Evolutionary conservation across 2,113 vertebrate genomes (phyloP), one percentile per base, ranked within the genome.

Genomic region (Pseudopipra pipra): DNA sequence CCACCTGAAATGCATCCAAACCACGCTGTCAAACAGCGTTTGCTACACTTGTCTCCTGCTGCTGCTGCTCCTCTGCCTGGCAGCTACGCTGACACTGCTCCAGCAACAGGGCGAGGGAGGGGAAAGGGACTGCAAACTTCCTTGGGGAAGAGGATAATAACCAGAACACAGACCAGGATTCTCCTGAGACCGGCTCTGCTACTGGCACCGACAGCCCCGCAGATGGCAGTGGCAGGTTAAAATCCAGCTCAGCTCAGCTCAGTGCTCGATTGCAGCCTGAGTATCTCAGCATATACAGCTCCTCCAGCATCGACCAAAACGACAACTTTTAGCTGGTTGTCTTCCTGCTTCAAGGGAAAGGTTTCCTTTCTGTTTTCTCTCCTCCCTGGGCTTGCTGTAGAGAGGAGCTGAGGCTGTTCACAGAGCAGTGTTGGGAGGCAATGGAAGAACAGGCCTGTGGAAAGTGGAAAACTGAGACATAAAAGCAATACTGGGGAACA

Each of bases 201-300:
- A 5, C 68, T 83, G 78, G 56, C 96, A 44, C 3, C 5, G 6
- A 7, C 11, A 94, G 95, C 91, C 96, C 95, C 82, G 79, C 89
- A 96, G 96, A 19, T 93, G 96, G 96, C 96, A 96, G 95, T 93
- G 96, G 88, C 95, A 96, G 52, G 93, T 95, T 72, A 86, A 17
- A 78, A 95, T 85, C 35, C 95, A 78, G 61, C 37, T 47, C 62
- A 9, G 91, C 94, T 33, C 52, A 54, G 52, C 54, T 33, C 30
- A 41, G 39, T 4, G 7, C 68, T 83, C 2, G 1, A 3, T 6
- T 12, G 74, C 56, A 52, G 82, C 68, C 88, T 2, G 8, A 8
- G 0, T 0, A 10, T 9, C 82, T 31, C 72, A 20, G 87, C 78
- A 19, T 11, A 7, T 0, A 5, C 74, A 31, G 59, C 6, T 76